Percentiles rank a stretch among this genome's conserved stretches.
These are phyloP conservation scores for Augochlora pura DNA, from an alignment of 1,140 invertebrate genomes.

Conservation along the genomic window DNA sequence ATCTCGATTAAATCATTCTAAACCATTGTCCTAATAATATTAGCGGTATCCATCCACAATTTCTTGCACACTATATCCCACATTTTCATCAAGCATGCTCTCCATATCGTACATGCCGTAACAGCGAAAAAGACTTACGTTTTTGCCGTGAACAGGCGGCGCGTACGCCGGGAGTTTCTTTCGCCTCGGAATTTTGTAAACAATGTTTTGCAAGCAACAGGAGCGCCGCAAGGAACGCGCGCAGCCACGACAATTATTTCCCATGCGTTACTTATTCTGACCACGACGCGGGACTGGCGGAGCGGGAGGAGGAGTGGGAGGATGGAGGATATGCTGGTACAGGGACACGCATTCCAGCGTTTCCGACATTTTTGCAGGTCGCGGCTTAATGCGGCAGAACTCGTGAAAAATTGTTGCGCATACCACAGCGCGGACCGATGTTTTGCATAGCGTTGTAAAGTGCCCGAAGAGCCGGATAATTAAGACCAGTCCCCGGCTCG, in stretches of 20 bases:
- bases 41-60: too few species aligned
- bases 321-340: too few species aligned
- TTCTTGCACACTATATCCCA: too few species aligned
- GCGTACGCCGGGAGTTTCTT: background rate
- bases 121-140: too few species aligned
- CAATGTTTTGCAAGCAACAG: conserved; percentile 14
- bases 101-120: too few species aligned
- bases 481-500: conserved; percentile 25
- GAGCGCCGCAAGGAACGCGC: conserved; percentile 1
- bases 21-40: too few species aligned
- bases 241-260: conserved; percentile 37
- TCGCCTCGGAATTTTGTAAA: conserved; percentile 12
- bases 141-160: background rate
- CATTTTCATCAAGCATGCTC: too few species aligned
- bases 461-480: conserved; percentile 34
- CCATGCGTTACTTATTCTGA: conserved; percentile 42
- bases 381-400: conserved; percentile 38
- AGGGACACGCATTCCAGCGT: conserved; percentile 9
- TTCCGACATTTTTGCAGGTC: conserved; percentile 36
- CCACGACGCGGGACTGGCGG: too few species aligned
- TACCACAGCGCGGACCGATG: background rate
- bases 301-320: too few species aligned
- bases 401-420: conserved; percentile 42
- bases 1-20: too few species aligned
- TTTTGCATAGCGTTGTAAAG: conserved; percentile 42